Evolutionary conservation across 2,888 invertebrate genomes (phyloP).

Genomic region (Drosophila neotestacea): DNA sequence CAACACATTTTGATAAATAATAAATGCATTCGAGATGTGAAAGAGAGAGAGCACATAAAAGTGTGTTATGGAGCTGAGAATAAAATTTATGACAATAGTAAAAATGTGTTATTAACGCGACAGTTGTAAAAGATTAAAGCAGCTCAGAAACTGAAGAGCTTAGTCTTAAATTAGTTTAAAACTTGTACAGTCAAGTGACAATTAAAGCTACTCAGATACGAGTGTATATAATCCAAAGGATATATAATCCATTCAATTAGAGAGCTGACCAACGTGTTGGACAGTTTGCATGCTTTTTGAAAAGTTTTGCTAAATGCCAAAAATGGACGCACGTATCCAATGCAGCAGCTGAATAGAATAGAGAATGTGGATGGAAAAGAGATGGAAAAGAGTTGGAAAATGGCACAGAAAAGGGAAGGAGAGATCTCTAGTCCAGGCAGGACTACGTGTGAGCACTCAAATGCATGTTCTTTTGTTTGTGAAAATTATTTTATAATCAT

Average conservation of each 20-base stretch:
- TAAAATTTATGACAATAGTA: constrained; percentile 53
- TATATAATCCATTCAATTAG: constrained; percentile 63
- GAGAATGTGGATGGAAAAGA: not conserved
- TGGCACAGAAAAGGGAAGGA: not conserved
- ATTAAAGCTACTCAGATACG: constrained; percentile 19
- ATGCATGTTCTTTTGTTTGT: constrained; percentile 68
- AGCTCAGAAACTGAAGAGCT: not conserved
- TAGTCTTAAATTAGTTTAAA: constrained; percentile 5
- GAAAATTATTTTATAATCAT: constrained; percentile 80
- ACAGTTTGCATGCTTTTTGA: constrained; percentile 17
- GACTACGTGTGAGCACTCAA: constrained; percentile 51
- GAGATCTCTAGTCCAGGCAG: constrained; percentile 4
- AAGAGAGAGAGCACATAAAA: constrained; percentile 22
- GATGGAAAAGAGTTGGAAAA: not conserved
- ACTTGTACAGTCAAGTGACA: constrained; percentile 12
- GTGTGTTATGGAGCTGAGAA: constrained; percentile 24
- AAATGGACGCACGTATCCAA: constrained; percentile 60
- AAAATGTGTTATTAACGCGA: constrained; percentile 29
- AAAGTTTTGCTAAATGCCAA: constrained; percentile 43
- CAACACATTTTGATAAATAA: constrained; percentile 61
- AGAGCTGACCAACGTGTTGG: constrained; percentile 24
- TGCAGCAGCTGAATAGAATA: constrained; percentile 25
- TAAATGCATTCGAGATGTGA: constrained; percentile 50
- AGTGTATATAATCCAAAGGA: not conserved
- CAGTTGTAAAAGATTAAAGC: not conserved